phyloP scores from a whole-genome alignment of 1,140 invertebrate species.

The Nebria ingens region DNA sequence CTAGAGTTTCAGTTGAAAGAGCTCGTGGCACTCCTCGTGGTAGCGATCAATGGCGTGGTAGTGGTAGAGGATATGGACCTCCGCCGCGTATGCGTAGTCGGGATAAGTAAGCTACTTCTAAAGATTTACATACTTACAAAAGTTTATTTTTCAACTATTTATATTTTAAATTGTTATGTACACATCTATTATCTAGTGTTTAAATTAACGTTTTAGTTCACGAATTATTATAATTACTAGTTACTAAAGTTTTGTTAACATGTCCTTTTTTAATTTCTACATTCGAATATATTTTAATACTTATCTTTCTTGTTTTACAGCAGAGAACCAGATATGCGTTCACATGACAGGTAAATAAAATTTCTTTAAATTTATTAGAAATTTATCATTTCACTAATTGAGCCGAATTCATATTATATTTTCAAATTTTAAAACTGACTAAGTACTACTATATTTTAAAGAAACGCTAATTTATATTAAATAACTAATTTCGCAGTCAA shows the following conservation, averaged over 20 bases:
- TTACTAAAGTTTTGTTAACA: too few relatives aligned
- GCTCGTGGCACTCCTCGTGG: constrained; percentile 67
- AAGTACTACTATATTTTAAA: too few relatives aligned
- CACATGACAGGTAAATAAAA: constrained; percentile 20
- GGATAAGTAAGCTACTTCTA: constrained; percentile 29
- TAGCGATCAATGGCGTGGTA: constrained; percentile 30
- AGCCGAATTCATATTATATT: too few relatives aligned
- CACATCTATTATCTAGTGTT: constrained; percentile 11
- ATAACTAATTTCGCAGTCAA: background rate
- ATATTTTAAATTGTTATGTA: constrained; percentile 10
- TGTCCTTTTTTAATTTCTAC: background rate
- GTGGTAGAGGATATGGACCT: constrained; percentile 21
- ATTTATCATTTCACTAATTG: too few relatives aligned
- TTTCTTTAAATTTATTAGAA: constrained; percentile 11
- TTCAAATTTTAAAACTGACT: too few relatives aligned
- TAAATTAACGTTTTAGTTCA: constrained; percentile 10
- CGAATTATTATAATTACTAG: too few relatives aligned
- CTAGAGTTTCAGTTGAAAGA: constrained; percentile 75
- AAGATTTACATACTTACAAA: background rate
- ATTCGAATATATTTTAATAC: constrained; percentile 9
- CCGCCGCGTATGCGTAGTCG: constrained; percentile 26
- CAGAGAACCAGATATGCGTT: constrained; percentile 18
- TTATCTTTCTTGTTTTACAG: constrained; percentile 14
- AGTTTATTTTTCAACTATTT: background rate
- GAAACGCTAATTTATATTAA: too few relatives aligned